phyloP scores from a whole-genome alignment of 2,113 vertebrate species.

The Cnemophilus loriae region DNA sequence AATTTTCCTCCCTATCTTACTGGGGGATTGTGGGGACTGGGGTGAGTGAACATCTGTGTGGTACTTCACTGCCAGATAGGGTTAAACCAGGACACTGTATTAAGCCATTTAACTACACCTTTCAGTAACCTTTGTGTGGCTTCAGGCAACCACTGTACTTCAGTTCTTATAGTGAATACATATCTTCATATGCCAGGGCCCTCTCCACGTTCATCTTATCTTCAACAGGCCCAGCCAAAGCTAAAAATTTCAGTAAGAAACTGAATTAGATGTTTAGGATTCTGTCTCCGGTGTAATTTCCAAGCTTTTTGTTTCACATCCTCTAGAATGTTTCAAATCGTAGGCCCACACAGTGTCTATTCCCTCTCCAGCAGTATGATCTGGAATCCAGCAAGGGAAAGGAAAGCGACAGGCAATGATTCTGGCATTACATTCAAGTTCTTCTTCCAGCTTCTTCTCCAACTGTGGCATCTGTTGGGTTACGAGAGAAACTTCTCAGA shows the following conservation, averaged over 20 bases:
- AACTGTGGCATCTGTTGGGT: constrained; percentile 85
- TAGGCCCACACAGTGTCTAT: constrained; percentile 92
- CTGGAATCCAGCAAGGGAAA: constrained; percentile 89
- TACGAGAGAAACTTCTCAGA: background rate
- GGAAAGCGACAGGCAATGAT: constrained; percentile 95
- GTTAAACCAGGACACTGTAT: background rate
- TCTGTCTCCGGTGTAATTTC: background rate
- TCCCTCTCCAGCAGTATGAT: constrained; percentile 80
- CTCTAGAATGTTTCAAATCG: constrained; percentile 66
- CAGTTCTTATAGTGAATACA: background rate
- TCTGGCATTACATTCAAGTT: constrained; percentile 76
- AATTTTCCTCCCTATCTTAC: background rate
- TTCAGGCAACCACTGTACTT: background rate
- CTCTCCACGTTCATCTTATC: background rate
- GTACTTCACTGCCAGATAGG: background rate
- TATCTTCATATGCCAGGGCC: background rate
- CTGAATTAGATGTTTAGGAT: background rate
- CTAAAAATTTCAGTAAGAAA: background rate
- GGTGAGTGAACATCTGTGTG: background rate
- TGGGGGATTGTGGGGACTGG: background rate
- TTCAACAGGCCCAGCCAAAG: background rate
- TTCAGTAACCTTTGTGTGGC: background rate
- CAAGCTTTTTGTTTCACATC: background rate
- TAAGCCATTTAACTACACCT: background rate
- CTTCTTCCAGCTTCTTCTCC: constrained; percentile 84